Base-by-base conservation (phyloP, 1,140 invertebrate genomes). In the Neodiprion virginianus region DNA sequence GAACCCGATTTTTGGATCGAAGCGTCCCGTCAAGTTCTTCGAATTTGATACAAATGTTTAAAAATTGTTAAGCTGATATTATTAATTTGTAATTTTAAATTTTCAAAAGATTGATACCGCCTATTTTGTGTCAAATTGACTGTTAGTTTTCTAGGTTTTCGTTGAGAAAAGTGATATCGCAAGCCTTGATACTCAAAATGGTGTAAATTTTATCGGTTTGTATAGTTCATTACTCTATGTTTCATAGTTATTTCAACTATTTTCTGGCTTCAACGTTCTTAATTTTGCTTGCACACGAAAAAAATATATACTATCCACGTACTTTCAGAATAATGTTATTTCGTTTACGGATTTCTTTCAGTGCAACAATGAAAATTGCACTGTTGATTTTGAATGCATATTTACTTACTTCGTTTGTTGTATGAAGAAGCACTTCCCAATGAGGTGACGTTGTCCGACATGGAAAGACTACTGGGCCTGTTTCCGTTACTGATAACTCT, bases 361-460 rank as follows among this genome's bases (percentile, higher is more conserved):
- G 28, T 40, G 28, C 28, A 40, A 40, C 28, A 40, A 5, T 40
- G 28, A 5, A 40, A 40, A 40, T 40, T 40, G 5, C 28, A 40
- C 28, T 5, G 5, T 78, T 82, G 82, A 75, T 77, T 77, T 76
- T 78, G 71, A 73, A 71, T 68, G 28, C 28, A 40, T 40, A 40
- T 75, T 78, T 67, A 76, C 76, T 79, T 79, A 81, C 78, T 10
- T 85, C 82, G 71, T 80, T 81, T 50, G 87, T 86, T 80, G 88
- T 83, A n/a, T 79, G 77, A 61, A 94, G 86, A 67, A 86, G 77
- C 5, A 94, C 91, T 61, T 89, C 85, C 47, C 92, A 88, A 78
- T 93, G 88, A 12, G 93, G 93, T 65, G 91, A 91, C 48, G 93
- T 91, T 69, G 93, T 93, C 79, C 91, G 91, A 88, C 93, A 95